These are phyloP conservation scores for Scomber japonicus DNA, from an alignment of 2,113 vertebrate species.

Conservation along the genomic window DNA sequence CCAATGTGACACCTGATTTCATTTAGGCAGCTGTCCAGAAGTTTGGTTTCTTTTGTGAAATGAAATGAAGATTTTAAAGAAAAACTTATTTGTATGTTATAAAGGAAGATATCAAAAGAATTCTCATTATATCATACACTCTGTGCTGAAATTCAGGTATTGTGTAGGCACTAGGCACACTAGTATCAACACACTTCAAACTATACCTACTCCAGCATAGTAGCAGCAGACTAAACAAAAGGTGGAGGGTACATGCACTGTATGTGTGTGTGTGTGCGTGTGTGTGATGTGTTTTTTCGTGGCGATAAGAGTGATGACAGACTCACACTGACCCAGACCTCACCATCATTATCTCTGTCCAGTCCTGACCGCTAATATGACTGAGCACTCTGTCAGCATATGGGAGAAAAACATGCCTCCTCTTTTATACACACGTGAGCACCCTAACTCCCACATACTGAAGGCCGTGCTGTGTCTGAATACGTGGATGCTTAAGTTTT, in stretches of 20 bases:
- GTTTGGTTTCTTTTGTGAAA: no score
- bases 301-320: constrained; percentile 63
- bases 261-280: not conserved
- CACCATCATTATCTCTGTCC: constrained; percentile 58
- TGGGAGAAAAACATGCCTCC: constrained; percentile 23
- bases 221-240: constrained; percentile 47
- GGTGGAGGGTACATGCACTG: not conserved
- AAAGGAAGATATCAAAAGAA: no score
- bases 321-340: constrained; percentile 57
- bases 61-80: no score
- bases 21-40: no score
- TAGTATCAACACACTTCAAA: constrained; percentile 1
- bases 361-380: constrained; percentile 51
- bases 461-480: constrained; percentile 2
- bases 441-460: constrained; percentile 21
- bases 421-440: constrained; percentile 4
- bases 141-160: no score
- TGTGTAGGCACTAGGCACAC: no score
- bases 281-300: constrained; percentile 13
- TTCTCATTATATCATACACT: no score
- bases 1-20: no score
- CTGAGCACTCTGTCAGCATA: constrained; percentile 60
- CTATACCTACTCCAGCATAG: not conserved
- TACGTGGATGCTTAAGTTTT: not conserved
- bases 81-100: no score